A percentile compares a stretch with the other conserved stretches of the same genome.
These are phyloP conservation scores for Sebastes miniatus DNA, from an alignment of 2,797 vertebrate genomes.

Conservation along the genomic window DNA sequence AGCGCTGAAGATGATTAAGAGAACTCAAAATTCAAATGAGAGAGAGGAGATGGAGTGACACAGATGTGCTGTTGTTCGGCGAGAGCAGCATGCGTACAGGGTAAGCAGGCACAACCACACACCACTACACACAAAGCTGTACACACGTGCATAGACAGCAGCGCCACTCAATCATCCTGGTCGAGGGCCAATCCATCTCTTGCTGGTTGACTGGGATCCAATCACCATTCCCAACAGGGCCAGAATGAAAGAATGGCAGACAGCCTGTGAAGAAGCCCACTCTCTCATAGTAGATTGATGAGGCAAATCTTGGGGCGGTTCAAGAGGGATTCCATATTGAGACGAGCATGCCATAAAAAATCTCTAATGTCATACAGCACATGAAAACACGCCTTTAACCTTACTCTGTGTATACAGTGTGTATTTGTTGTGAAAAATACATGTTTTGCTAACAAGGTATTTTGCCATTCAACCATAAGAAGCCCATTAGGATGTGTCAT, in stretches of 20 bases:
- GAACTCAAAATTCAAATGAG: conserved; percentile 72
- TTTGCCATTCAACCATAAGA: conserved; percentile 34
- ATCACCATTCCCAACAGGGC: conserved; percentile 77
- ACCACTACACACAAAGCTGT: conserved; percentile 48
- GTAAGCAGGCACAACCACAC: conserved; percentile 24
- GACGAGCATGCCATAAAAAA: conserved; percentile 54
- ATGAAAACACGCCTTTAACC: conserved; percentile 25
- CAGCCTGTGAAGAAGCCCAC: conserved; percentile 66
- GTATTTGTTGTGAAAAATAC: conserved; percentile 5
- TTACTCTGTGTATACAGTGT: background rate
- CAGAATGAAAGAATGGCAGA: conserved; percentile 73
- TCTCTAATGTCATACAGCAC: conserved; percentile 24
- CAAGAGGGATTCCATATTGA: conserved; percentile 58
- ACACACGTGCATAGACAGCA: conserved; percentile 54
- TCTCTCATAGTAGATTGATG: conserved; percentile 69
- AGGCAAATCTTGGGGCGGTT: conserved; percentile 60
- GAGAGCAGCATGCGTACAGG: conserved; percentile 33
- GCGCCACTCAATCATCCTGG: conserved; percentile 69
- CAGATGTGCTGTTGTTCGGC: conserved; percentile 70
- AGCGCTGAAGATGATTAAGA: conserved; percentile 57
- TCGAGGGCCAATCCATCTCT: conserved; percentile 73
- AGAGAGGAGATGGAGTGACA: conserved; percentile 66
- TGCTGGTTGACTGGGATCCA: conserved; percentile 78
- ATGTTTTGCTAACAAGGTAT: conserved; percentile 1
- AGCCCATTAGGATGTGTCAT: conserved; percentile 42